A percentile compares a stretch with the other conserved stretches of the same genome.
These are phyloP conservation scores for Sebastes aleutianus DNA, from an alignment of 2,797 vertebrate genomes.

Conservation along the genomic window DNA sequence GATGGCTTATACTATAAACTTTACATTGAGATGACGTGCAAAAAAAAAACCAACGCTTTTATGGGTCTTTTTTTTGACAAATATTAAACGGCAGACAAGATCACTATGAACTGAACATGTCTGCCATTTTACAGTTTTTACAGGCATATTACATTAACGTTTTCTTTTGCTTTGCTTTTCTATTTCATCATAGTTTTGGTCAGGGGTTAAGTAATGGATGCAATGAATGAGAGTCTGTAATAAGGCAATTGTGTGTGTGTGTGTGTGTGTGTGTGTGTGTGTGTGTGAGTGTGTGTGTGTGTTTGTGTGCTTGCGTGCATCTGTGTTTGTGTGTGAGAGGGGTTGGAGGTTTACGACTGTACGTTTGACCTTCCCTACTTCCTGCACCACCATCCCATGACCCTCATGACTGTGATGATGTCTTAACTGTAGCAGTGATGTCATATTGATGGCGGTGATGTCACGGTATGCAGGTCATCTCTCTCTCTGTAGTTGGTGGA, in stretches of 20 bases:
- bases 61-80: not conserved
- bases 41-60: not conserved
- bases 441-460: conserved; percentile 69
- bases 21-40: not conserved
- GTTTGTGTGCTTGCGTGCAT: not conserved
- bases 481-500: conserved; percentile 66
- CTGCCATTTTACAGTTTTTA: not conserved
- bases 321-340: conserved; percentile 13
- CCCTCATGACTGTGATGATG: conserved; percentile 56
- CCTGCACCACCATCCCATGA: conserved; percentile 60
- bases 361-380: conserved; percentile 31
- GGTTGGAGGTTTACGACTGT: conserved; percentile 18
- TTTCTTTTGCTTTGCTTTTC: not conserved
- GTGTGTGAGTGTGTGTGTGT: not conserved
- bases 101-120: not conserved
- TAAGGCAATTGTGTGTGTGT: not conserved
- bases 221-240: not conserved
- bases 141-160: not conserved
- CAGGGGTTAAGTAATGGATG: not conserved
- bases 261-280: not conserved
- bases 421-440: conserved; percentile 58
- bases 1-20: not conserved
- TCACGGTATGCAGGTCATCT: conserved; percentile 73
- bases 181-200: not conserved
- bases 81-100: not conserved